Evolutionary conservation across 2,888 invertebrate species (phyloP).

Genomic region (Pseudococcus jackbeardsleyi): DNA sequence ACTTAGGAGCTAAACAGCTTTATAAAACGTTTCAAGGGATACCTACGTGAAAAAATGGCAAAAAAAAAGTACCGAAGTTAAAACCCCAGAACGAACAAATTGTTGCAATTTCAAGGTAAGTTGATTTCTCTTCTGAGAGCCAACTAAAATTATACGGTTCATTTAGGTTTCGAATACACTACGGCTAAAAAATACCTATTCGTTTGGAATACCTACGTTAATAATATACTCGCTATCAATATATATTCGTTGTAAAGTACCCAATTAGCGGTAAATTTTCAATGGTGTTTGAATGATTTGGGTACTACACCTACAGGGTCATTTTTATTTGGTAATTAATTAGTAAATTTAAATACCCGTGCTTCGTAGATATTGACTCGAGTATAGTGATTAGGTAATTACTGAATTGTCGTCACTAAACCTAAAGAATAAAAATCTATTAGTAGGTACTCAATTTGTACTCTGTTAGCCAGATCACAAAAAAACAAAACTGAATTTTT

Average conservation of each 20-base stretch:
- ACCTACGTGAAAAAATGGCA: constrained; percentile 32
- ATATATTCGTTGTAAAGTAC: not conserved
- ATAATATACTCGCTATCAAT: not conserved
- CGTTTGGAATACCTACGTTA: constrained; percentile 39
- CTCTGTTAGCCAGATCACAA: no score
- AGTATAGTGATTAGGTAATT: no score
- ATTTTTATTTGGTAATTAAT: no score
- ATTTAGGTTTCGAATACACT: constrained; percentile 48
- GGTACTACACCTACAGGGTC: no score
- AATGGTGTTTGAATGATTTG: not conserved
- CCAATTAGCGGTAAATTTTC: not conserved
- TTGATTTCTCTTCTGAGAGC: constrained; percentile 54
- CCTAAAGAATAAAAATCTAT: no score
- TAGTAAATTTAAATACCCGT: no score
- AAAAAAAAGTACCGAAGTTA: constrained; percentile 54
- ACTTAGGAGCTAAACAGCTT: constrained; percentile 48
- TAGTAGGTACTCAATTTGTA: no score
- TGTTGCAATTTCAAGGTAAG: constrained; percentile 59
- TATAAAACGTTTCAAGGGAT: constrained; percentile 51
- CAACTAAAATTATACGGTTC: constrained; percentile 61
- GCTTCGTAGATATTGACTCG: no score
- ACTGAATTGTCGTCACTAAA: no score
- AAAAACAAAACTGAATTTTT: no score
- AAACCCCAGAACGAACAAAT: constrained; percentile 61
- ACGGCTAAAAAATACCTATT: constrained; percentile 13